These are phyloP conservation scores for Melanotaenia duboulayi DNA, from an alignment of 2,113 vertebrate species.

Conservation along the genomic window DNA sequence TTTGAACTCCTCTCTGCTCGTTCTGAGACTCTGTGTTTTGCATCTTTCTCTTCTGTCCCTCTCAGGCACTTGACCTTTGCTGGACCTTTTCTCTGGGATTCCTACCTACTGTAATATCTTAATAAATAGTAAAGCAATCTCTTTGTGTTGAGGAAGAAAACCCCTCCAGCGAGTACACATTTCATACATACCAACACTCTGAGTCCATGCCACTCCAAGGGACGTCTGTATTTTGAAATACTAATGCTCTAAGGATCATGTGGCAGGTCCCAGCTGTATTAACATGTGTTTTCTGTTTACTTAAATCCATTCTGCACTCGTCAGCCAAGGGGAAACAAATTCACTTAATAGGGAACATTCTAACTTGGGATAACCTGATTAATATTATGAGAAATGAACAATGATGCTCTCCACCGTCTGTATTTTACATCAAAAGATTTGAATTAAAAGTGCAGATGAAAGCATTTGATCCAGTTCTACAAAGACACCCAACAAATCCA, in stretches of 20 bases:
- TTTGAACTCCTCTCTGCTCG: slow-evolving; percentile 52
- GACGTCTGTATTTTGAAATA: slow-evolving; percentile 15
- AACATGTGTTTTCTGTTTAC: slow-evolving; percentile 29
- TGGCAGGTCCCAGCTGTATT: slow-evolving; percentile 32
- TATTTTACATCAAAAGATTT: too few relatives aligned
- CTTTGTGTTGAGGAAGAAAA: slow-evolving; percentile 21
- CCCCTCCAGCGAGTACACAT: slow-evolving; percentile 30
- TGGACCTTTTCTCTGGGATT: slow-evolving; percentile 56
- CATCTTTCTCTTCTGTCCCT: slow-evolving; percentile 37
- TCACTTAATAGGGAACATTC: too few relatives aligned
- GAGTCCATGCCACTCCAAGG: slow-evolving; percentile 9
- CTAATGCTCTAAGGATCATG: slow-evolving; percentile 32
- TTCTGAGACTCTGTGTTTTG: slow-evolving; percentile 50
- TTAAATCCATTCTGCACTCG: background rate
- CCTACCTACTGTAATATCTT: slow-evolving; percentile 71
- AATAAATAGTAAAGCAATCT: slow-evolving; percentile 68
- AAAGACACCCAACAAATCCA: too few relatives aligned
- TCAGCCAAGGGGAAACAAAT: too few relatives aligned
- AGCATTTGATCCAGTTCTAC: too few relatives aligned
- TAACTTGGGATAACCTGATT: too few relatives aligned
- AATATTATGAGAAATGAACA: too few relatives aligned
- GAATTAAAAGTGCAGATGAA: too few relatives aligned
- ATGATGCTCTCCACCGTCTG: too few relatives aligned
- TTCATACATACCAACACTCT: slow-evolving; percentile 46
- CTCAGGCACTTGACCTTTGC: slow-evolving; percentile 70